Evolutionary conservation across 2,797 vertebrate genomes (phyloP), one percentile per base, ranked within the genome.

Genomic region (Propithecus perrieri): DNA sequence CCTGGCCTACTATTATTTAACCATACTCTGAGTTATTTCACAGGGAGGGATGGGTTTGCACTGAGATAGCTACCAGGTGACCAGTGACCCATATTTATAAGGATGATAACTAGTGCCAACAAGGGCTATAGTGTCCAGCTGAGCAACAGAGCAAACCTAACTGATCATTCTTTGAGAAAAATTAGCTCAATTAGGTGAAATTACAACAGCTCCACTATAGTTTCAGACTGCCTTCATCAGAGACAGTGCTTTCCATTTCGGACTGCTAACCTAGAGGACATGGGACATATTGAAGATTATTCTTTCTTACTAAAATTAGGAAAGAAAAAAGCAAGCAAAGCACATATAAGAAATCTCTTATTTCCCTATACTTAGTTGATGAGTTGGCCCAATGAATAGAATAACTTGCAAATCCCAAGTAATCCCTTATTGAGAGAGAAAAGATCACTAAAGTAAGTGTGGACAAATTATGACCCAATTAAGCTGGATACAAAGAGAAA

Each of bases 341-440:
- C 12, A 81, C 57, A 63, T 59, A 81, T 1, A 76, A 89, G 28
- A 81, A 93, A 69, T 61, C 30, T 67, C 28, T 91, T 57, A 75
- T 81, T 63, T 48, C 48, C 3, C 15, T 20, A 89, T 85, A n/a
- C 38, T 38, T 75, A 95, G n/a, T 79, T 95, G 65, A 96, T 89
- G 78, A 95, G 18, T 95, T 91, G 33, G 33, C 7, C 59, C 75
- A 93, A 67, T 92, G 78, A 57, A 63, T 61, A 26, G 8, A 94
- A 81, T 91, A 46, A 93, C 94, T 95, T 95, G n/a, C 26, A 96
- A 97, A 93, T 33, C 6, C n/a, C 90, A 95, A 94, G 20, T 4
- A 81, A 55, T 7, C 8, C 43, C 59, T 55, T 89, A 95, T 57
- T 89, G 35, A 72, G 41, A 89, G 20, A 46, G 6, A 96, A 90